A percentile compares a stretch with the other conserved stretches of the same genome.
Conservation (phyloP, 2,113 vertebrate species). For the Dromiciops gliroides region DNA sequence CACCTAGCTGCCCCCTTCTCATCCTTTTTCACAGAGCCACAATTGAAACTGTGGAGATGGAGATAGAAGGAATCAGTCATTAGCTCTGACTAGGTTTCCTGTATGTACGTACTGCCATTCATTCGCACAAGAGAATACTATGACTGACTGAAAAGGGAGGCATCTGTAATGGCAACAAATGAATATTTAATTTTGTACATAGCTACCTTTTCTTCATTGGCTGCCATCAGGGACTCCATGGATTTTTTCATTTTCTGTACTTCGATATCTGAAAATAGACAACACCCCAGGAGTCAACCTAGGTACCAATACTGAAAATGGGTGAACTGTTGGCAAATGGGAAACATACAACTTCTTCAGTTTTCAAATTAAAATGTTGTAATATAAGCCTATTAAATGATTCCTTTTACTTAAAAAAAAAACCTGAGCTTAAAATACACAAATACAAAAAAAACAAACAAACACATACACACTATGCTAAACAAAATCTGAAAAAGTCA, state of each 20-base stretch:
- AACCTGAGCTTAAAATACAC: background rate
- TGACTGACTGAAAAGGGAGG: background rate
- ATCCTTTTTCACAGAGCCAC: too few species aligned
- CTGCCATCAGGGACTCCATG: conserved; percentile 95
- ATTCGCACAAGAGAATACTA: background rate
- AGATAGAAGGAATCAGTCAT: background rate
- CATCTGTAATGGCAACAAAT: background rate
- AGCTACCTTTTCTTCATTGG: conserved; percentile 92
- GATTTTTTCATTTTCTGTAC: conserved; percentile 98
- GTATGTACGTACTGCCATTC: background rate
- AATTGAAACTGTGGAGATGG: background rate
- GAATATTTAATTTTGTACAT: background rate
- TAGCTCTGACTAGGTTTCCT: fast-evolving
- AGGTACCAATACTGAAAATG: background rate
- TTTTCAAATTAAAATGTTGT: background rate
- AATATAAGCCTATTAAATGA: background rate
- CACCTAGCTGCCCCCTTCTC: too few species aligned
- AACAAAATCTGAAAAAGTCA: conserved; percentile 14
- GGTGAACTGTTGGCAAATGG: background rate
- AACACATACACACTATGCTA: background rate
- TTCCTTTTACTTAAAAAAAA: background rate
- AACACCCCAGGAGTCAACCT: conserved; percentile 49
- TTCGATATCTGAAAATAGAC: conserved; percentile 91
- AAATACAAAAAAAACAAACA: too few species aligned
- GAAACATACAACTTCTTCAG: background rate